Base-by-base conservation (phyloP, 2,797 vertebrate species). In the Urophycis tenuis region DNA sequence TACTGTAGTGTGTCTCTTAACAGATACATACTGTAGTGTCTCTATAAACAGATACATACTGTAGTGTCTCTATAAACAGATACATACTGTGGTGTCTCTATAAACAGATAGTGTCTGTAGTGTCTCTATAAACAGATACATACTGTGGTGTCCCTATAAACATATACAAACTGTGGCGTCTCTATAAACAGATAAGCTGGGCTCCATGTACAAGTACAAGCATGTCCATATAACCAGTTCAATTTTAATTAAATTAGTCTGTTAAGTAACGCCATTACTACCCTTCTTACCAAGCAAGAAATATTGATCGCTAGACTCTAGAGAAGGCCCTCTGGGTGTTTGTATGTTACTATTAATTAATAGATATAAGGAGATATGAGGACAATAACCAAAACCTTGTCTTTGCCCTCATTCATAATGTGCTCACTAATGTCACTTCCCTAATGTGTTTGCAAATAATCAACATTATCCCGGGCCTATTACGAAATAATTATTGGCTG, bases 371-470 rank as follows among this genome's bases (percentile, higher is more conserved):
- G 53, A n/a, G 53, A 60, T 60, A 60, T 60, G 22, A 25, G 17
- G n/a, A 60, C 53, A 53, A 53, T 60, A 60, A 60, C 22, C 7
- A 22, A 60, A n/a, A 25, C n/a, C 53, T 60, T 53, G 45, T 53
- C 19, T 53, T 53, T 53, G 19, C 19, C 45, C 5, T 53, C 45
- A 19, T 60, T 60, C 53, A 60, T 60, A 60, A 60, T n/a, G 6
- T n/a, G 53, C 91, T 32, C 67, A 30, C 14, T 70, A 31, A 31
- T 70, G 67, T 15, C 29, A 32, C 30, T 7, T 70, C 67, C 53
- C 8, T 60, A 60, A 60, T 25, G n/a, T n/a, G 53, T n/a, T 60
- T 22, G 45, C 19, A 53, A 19, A 60, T 60, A 60, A 60, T 60
- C 53, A n/a, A n/a, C 45, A 53, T 53, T 22, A 19, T 53, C 45